A percentile compares a stretch with the other conserved stretches of the same genome.
These are phyloP conservation scores for Machimus rusticus DNA, from an alignment of 2,888 invertebrate genomes.

Conservation along the genomic window DNA sequence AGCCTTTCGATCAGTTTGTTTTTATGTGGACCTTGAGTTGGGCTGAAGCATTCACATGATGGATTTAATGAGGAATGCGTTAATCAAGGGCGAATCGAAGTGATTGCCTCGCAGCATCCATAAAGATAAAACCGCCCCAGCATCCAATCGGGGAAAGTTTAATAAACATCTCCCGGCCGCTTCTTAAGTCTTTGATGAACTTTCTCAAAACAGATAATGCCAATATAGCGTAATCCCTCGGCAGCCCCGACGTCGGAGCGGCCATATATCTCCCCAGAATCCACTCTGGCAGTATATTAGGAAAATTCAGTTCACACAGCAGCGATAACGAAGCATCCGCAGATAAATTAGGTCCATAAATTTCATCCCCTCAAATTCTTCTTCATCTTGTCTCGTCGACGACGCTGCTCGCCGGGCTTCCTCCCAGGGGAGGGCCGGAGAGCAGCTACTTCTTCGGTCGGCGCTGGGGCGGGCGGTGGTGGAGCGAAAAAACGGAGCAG, in stretches of 20 bases:
- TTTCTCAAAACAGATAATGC: constrained; percentile 40
- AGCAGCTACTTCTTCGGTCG: not conserved
- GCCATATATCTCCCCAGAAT: constrained; percentile 28
- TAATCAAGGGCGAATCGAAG: not conserved
- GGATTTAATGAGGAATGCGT: not conserved
- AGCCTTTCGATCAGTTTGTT: not conserved
- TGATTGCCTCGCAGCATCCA: not conserved
- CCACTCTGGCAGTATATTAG: constrained; percentile 37
- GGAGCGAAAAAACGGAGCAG: not conserved
- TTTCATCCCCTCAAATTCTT: constrained; percentile 44
- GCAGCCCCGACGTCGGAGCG: not conserved
- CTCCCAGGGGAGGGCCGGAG: not conserved
- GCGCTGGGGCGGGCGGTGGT: not conserved
- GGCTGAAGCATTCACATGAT: not conserved
- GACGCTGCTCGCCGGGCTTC: constrained; percentile 4
- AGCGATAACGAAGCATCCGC: constrained; percentile 43
- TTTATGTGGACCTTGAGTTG: not conserved
- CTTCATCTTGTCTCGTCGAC: constrained; percentile 42
- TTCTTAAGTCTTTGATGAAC: constrained; percentile 37
- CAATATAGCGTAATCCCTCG: constrained; percentile 38
- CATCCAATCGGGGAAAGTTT: not conserved
- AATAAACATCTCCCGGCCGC: constrained; percentile 23
- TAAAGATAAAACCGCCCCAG: not conserved
- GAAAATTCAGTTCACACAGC: constrained; percentile 37
- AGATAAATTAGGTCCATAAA: constrained; percentile 45